These are phyloP conservation scores for Phylloscopus collybita DNA, from an alignment of 2,797 vertebrate genomes.

Conservation along the genomic window DNA sequence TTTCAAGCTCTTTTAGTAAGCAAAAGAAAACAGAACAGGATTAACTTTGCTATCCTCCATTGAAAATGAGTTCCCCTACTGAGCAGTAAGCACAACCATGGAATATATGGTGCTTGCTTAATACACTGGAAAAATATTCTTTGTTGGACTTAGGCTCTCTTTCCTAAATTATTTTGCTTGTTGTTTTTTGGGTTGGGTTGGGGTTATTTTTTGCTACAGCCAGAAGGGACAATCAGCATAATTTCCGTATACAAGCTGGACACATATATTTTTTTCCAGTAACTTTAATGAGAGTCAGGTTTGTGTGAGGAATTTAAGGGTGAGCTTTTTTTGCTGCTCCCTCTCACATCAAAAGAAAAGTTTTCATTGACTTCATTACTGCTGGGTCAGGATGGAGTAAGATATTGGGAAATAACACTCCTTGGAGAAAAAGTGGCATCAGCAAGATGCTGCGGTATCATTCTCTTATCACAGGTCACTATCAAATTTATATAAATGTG, in stretches of 20 bases:
- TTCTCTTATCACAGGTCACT: constrained; percentile 27
- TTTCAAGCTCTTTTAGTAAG: constrained; percentile 53
- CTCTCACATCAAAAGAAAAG: constrained; percentile 39
- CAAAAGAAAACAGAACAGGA: constrained; percentile 53
- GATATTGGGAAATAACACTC: constrained; percentile 39
- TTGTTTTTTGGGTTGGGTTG: not conserved
- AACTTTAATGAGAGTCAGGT: constrained; percentile 27
- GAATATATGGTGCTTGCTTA: constrained; percentile 19
- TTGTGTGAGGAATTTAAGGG: not conserved
- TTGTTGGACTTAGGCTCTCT: not conserved
- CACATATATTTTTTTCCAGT: constrained; percentile 8
- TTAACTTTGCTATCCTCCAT: constrained; percentile 37
- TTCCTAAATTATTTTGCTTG: constrained; percentile 1
- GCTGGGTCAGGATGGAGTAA: constrained; percentile 28
- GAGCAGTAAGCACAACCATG: constrained; percentile 22
- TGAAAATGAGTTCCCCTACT: constrained; percentile 51
- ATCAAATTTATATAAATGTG: constrained; percentile 28
- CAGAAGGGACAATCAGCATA: constrained; percentile 26
- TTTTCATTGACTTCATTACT: constrained; percentile 47
- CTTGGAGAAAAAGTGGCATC: constrained; percentile 23
- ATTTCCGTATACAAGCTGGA: not conserved
- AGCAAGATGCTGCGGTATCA: constrained; percentile 6
- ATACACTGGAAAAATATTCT: constrained; percentile 41
- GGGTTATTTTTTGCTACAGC: not conserved
- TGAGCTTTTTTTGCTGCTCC: constrained; percentile 12